Evolutionary conservation across 2,113 vertebrate species (phyloP), one percentile per base, ranked within the genome.

Genomic region (Malurus cyaneus): DNA sequence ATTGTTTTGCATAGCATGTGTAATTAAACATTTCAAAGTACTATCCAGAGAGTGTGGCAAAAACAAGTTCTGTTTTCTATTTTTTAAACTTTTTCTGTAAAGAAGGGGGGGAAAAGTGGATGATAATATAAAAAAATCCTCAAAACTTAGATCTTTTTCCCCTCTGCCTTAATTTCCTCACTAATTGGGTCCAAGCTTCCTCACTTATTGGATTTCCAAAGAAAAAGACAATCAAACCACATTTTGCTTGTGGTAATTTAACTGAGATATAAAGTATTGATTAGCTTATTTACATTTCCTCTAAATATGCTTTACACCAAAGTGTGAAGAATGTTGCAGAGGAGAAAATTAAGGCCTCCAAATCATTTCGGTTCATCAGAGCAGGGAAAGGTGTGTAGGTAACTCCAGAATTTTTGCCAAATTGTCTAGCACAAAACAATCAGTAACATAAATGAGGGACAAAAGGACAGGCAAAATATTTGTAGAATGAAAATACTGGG

Each of bases 21-120:
- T 95, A 96, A 97, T 96, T 95, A 96, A 97, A 95, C 41, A 79
- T 93, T 94, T 95, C 86, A 92, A 96, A 96, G 96, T 26, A 81
- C 54, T 19, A 83, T 72, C 62, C 50, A 81, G 76, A 91, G 71
- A 87, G 12, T 56, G 28, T 83, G 62, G 54, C 21, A 93, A 93
- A 96, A 82, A 41, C 25, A 74, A 74, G 17, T 26, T 86, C 32
- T 74, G 49, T 12, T 80, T 94, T 88, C 41, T 74, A 62, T 12
- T 80, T 95, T 91, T 80, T 28, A 44, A 77, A 57, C 36, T 86
- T 95, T 65, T 56, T 64, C 57, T 81, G 6, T 52, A 71, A 79
- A 94, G 44, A 59, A 87, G 25, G 46, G 62, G 70, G 44, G 31
- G 66, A 87, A 89, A 23, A 41, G 1, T 76, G 60, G 83, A 70